Evolutionary conservation across 2,888 invertebrate species (phyloP), one percentile per base, ranked within the genome.

Genomic region (Rhimphoctona megacephalus): DNA sequence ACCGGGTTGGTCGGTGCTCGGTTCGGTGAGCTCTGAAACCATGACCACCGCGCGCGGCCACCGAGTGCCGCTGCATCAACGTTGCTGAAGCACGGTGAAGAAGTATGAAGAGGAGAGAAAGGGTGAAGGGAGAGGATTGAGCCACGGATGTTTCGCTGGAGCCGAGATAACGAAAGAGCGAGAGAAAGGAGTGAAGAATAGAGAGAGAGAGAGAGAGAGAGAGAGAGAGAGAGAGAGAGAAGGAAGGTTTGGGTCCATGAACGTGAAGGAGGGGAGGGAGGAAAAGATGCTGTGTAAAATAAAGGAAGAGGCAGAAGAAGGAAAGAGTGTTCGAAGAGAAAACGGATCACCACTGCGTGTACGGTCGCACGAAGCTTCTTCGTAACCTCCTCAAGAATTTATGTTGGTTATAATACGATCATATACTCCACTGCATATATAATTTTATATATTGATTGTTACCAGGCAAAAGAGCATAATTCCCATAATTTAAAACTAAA

Each of bases 1-100:
- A 93, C 92, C 91, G 92, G 92, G 92, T 91, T 92, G 92, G 89
- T 89, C 78, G 85, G 61, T 30, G 61, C 30, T 81, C 78, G 81
- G 85, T 85, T 81, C 81, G 76, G 81, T 84, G 86, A 84, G 87
- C 81, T 72, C 88, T 87, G 89, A 85, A 90, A 88, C 89, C 82
- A 70, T 82, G 82, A 81, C 81, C 86, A 90, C 86, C 89, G 85
- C 76, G 87, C 87, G 49, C 87, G 64, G 79, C 83, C 83, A 81
- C 79, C 85, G 83, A 83, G 81, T 78, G 85, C 83, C 80, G 72
- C 78, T 52, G 72, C 76, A 43, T 43, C 43, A 43, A 43, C 43
- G 14, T 11, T 43, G 14, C 2, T 69, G 39, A 73, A 73, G 49
- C 83, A 54, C 67, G 61, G 69, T 9, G 33, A 25, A 52, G 22